Evolutionary conservation across 64 coral and sea anemone species (phyloP), one percentile per base, ranked within the genome.

Genomic region (Hydrozoanthus tunicans): DNA sequence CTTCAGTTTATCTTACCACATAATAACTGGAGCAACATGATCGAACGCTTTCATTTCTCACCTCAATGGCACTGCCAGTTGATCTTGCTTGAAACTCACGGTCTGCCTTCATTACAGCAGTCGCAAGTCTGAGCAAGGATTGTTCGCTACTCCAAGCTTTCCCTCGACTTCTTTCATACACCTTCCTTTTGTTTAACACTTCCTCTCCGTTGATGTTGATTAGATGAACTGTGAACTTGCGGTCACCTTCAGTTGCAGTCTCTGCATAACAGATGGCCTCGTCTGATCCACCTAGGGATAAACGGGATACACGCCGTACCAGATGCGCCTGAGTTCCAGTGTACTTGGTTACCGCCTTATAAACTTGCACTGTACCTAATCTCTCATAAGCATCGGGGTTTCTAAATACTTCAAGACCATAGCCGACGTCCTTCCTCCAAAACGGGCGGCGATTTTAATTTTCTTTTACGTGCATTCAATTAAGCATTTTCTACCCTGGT

Each of bases 261-360:
- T 94, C 92, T n/a, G 86, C 92, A 62, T 94, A 94, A 51, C 92
- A 94, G 58, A 94, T 83, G 1, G 92, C 92, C 60, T 94, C 92
- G 57, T 94, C 92, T 83, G 79, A 62, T 9, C 92, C 92, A 5
- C 92, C 92, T 94, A 25, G 4, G 7, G 24, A 11, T 6, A 12
- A 15, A 82, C 11, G 23, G 58, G 71, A 82, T 65, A 8, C 17
- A 32, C 27, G 20, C 20, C 20, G 20, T 20, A 20, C 20, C 20
- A 20, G 20, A 20, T 20, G 20, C 20, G 20, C 20, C 20, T 20
- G 20, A 20, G 20, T 20, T 20, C 20, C 20, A 20, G 20, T 20
- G 20, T 20, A 20, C 20, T 20, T 20, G 20, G 20, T 20, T 20
- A 20, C 20, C 20, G 20, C 20, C 20, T 20, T 20, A 20, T 20